phyloP scores from a whole-genome alignment of 2,888 invertebrate species.

The Unio pictorum region DNA sequence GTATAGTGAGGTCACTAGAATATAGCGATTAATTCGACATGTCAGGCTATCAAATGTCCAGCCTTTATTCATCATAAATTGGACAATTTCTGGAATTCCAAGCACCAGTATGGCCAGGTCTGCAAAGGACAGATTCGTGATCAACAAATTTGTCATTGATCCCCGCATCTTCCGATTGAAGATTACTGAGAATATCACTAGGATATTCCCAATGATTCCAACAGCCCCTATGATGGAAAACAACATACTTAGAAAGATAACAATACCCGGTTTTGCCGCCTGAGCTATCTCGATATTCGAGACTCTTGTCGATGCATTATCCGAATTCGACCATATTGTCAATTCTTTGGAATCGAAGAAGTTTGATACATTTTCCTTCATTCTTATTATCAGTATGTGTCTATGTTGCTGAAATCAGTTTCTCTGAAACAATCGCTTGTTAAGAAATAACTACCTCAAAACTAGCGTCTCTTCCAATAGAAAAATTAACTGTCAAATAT shows the following conservation, averaged over 20 bases:
- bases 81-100: conserved; percentile 70
- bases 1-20: conserved; percentile 40
- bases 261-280: conserved; percentile 19
- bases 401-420: too few species aligned
- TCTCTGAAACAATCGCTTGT: too few species aligned
- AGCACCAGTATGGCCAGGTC: conserved; percentile 69
- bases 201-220: conserved; percentile 67
- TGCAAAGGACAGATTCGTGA: conserved; percentile 69
- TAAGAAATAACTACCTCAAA: too few species aligned
- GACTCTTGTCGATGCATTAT: too few species aligned
- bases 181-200: conserved; percentile 69
- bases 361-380: too few species aligned
- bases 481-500: too few species aligned
- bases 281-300: conserved; percentile 7
- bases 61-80: conserved; percentile 64
- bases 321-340: too few species aligned
- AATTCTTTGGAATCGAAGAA: too few species aligned
- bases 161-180: conserved; percentile 68
- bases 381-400: too few species aligned
- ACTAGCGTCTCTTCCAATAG: too few species aligned
- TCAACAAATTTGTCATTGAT: conserved; percentile 69
- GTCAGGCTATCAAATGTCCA: conserved; percentile 35
- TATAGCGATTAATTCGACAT: conserved; percentile 36
- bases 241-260: conserved; percentile 31
- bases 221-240: conserved; percentile 66